Evolutionary conservation across 2,113 vertebrate species (phyloP).

Genomic region (Periophthalmus modestus): DNA sequence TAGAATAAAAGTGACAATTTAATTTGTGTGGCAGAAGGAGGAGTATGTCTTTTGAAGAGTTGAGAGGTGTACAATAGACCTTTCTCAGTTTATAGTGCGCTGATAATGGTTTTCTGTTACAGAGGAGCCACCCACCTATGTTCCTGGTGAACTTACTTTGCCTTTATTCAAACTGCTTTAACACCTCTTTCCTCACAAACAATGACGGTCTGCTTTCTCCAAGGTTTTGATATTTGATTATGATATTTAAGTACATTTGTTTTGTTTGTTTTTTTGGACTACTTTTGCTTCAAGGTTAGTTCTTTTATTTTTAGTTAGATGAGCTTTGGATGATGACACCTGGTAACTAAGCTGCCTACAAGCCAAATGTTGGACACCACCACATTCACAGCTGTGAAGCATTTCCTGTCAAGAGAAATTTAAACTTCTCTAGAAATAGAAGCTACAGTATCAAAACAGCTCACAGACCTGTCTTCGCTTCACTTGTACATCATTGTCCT

Average conservation of each 20-base stretch:
- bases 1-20: neutral
- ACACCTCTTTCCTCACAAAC: neutral
- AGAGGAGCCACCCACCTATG: neutral
- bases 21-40: neutral
- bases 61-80: neutral
- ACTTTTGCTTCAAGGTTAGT: too few species aligned
- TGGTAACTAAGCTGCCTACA: neutral
- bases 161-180: neutral
- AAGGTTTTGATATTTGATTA: neutral
- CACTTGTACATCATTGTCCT: neutral
- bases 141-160: neutral
- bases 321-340: neutral
- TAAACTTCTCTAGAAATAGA: neutral
- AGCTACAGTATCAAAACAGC: neutral
- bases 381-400: neutral
- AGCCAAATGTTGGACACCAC: neutral
- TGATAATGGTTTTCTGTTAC: neutral
- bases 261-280: too few species aligned
- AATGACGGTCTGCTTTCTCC: neutral
- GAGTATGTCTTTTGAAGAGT: neutral
- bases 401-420: neutral
- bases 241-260: too few species aligned
- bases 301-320: neutral
- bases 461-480: neutral
- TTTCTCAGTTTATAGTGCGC: slow-evolving; percentile 1